phyloP scores from a whole-genome alignment of 2,888 invertebrate genomes.

The Dicycla oo region DNA sequence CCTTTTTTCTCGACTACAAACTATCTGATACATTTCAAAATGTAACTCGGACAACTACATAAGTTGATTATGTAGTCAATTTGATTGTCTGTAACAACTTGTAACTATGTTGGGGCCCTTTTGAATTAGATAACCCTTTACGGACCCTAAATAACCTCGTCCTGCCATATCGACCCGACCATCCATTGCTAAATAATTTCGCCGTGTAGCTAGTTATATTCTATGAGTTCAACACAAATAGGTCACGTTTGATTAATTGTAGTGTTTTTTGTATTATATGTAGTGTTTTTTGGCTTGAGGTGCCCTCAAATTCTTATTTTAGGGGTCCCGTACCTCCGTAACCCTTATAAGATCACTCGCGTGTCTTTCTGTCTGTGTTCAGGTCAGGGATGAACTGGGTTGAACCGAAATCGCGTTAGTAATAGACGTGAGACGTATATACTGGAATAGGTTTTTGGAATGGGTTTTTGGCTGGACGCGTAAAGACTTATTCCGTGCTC shows the following conservation, averaged over 20 bases:
- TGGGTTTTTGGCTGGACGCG: too few relatives aligned
- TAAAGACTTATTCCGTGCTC: too few relatives aligned
- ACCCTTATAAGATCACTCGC: too few relatives aligned
- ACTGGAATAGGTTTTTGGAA: too few relatives aligned
- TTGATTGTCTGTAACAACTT: not conserved
- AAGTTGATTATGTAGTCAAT: slow-evolving; percentile 41
- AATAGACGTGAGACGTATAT: too few relatives aligned
- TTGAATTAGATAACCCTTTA: slow-evolving; percentile 55
- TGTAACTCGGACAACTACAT: slow-evolving; percentile 9
- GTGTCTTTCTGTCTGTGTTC: too few relatives aligned
- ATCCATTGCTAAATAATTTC: slow-evolving; percentile 53
- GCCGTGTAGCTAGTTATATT: slow-evolving; percentile 2
- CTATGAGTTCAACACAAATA: not conserved
- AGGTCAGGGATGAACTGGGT: too few relatives aligned
- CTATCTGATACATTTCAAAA: not conserved
- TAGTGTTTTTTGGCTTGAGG: too few relatives aligned
- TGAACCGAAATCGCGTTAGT: too few relatives aligned
- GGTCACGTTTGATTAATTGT: slow-evolving; percentile 27
- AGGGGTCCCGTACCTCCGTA: too few relatives aligned
- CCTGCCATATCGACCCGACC: slow-evolving; percentile 41
- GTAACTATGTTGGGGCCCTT: slow-evolving; percentile 37
- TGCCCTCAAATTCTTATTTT: too few relatives aligned
- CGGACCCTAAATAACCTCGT: slow-evolving; percentile 48
- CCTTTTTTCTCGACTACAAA: not conserved
- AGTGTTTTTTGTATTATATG: too few relatives aligned